These are phyloP conservation scores for Raja brachyura DNA, from an alignment of 2,113 vertebrate species.

Conservation along the genomic window DNA sequence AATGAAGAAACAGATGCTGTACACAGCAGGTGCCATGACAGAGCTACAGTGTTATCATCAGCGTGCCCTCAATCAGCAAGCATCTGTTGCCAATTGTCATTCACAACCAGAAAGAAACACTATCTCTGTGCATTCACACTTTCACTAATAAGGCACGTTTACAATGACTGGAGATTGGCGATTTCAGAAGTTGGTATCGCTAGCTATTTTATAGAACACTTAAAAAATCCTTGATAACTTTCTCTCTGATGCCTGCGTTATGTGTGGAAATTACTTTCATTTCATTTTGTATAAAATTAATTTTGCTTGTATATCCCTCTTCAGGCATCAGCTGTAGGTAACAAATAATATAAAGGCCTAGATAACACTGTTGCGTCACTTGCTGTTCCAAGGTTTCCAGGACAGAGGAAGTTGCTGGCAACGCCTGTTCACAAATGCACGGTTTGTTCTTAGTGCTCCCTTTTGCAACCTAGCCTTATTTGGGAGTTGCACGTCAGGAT, in stretches of 20 bases:
- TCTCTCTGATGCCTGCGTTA: neutral
- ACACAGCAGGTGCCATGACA: conserved; percentile 26
- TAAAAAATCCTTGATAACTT: neutral
- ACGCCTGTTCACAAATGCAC: neutral
- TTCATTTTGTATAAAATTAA: neutral
- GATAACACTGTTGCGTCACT: no score
- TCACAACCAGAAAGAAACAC: conserved; percentile 21
- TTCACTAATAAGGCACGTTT: conserved; percentile 1
- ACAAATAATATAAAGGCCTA: no score
- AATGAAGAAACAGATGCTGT: conserved; percentile 25
- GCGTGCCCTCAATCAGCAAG: conserved; percentile 31
- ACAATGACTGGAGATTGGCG: conserved; percentile 3
- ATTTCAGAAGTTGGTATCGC: neutral
- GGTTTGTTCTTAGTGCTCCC: neutral
- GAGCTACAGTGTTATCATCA: conserved; percentile 24
- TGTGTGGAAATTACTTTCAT: neutral
- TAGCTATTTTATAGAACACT: neutral
- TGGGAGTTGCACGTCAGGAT: neutral
- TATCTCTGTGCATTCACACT: conserved; percentile 16
- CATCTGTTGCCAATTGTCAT: conserved; percentile 21
- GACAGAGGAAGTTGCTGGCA: neutral
- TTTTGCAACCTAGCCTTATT: neutral
- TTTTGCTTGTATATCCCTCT: neutral
- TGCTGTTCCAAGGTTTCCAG: neutral
- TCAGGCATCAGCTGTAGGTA: no score